Evolutionary conservation across 2,113 vertebrate genomes (phyloP), one percentile per base, ranked within the genome.

Genomic region (Limanda limanda): DNA sequence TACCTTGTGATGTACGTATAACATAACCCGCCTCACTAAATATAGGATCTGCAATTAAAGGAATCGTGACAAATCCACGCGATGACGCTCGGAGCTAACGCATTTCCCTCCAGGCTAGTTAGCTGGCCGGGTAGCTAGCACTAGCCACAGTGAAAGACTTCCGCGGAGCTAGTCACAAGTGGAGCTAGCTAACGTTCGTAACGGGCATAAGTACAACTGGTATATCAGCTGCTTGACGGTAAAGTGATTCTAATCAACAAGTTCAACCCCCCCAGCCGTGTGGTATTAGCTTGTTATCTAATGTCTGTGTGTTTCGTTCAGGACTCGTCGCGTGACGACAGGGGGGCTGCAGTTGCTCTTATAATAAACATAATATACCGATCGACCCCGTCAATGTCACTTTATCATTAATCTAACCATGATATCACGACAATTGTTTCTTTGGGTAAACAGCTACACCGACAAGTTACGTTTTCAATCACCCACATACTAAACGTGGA

Each of bases 41-140:
- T 0, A 1, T 6, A 1, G 0, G 4, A 0, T 2, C 1, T 25
- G 2, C 3, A 4, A 48, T 21, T 9, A 1, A 0, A 14, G 10
- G 42, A 63, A 14, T 4, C 2, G 1, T 23, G 35, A 31, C 3
- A 47, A 48, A 58, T 5, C 2, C 8, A 24, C 15, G 12, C 61
- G 35, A 27, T 42, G 23, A 18, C 66, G 48, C 64, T 68, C 24
- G 23, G 11, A 35, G 83, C 81, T 74, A 79, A 72, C 35, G 45
- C 66, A 1, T n/a, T 76, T 59, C 35, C 35, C 27, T 55, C 4
- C 17, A 17, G 47, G 80, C 76, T 71, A 71, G 42, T 55, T 74
- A 76, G 72, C 69, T 42, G 15, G n/a, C 14, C 40, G 21, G 56
- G 23, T 54, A 18, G 73, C 75, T 57, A 65, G 67, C 23, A 11